Base-by-base conservation (phyloP, 64 coral and sea anemone species). In the Astreopora myriophthalma region DNA sequence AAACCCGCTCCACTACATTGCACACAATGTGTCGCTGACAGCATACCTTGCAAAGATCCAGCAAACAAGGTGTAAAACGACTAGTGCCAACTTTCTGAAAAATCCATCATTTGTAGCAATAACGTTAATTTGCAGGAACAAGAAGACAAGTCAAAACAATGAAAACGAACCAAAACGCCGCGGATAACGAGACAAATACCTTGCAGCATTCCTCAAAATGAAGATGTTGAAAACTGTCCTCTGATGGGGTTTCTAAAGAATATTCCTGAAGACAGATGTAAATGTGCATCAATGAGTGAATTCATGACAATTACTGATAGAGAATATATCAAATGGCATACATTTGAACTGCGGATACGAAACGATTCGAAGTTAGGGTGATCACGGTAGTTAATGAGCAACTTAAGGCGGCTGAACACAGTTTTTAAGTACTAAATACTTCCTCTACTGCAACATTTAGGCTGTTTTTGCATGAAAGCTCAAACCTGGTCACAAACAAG, bases 41-140 rank as follows among this genome's bases (percentile, higher is more conserved):
- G n/a, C n/a, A n/a, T 88, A 99, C 97, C 90, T 99, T 99, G 73
- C 97, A 99, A 34, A 99, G 91, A 83, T 95, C 97, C 44, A 90
- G 49, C 27, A 99, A 83, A 84, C 97, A 95, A 22, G 88, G 69
- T 27, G 97, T 93, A 62, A 95, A 99, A 22, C 90, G 86, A 24
- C 93, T 63, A 11, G 71, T 75, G 8, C 76, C 75, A 71, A 99
- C 94, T 88, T 99, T 99, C 96, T 99, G 84, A 65, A 22, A 24
- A 66, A 24, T n/a, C n/a, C 7, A 17, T 3, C 29, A 74, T 34
- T 57, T 23, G 25, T 38, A 3, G 19, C 14, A 22, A n/a, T 19
- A 34, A 86, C 17, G 20, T 22, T 2, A 32, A 36, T 34, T 40
- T 13, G 13, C 19, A 86, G n/a, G 12, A 74, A 29, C 13, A 14